phyloP scores from a whole-genome alignment of 2,113 vertebrate genomes.

The Dasypus novemcinctus region DNA sequence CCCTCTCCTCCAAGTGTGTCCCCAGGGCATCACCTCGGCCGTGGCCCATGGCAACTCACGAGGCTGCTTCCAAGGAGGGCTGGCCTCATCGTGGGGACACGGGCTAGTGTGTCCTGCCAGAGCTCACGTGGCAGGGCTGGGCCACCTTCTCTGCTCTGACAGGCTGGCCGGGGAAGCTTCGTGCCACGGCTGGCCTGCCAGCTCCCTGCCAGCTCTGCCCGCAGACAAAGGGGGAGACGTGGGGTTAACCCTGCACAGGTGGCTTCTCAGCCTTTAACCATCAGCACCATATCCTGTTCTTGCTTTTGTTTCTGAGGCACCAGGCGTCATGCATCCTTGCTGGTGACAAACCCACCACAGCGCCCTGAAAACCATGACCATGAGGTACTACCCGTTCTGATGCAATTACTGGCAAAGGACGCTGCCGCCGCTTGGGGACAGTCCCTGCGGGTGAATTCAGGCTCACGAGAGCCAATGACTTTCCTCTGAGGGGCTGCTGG shows the following conservation, averaged over 20 bases:
- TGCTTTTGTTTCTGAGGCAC: background rate
- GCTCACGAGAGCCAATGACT: background rate
- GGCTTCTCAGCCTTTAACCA: background rate
- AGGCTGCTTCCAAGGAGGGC: fast-evolving
- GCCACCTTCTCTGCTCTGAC: background rate
- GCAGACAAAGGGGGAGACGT: background rate
- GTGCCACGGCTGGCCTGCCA: background rate
- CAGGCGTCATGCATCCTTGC: background rate
- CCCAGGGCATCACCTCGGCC: background rate
- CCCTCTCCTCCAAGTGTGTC: background rate
- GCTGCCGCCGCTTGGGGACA: background rate
- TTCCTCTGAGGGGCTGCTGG: background rate
- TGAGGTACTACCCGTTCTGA: fast-evolving
- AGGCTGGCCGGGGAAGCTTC: background rate
- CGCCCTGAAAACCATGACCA: background rate
- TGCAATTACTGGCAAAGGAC: background rate
- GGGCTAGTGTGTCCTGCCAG: no score
- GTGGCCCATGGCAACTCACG: background rate
- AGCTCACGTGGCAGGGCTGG: background rate
- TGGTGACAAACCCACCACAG: background rate
- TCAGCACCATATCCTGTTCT: background rate
- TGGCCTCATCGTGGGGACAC: background rate
- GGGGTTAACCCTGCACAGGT: background rate
- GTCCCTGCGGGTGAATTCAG: background rate
- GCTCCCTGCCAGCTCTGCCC: background rate